Evolutionary conservation across 2,797 vertebrate genomes (phyloP).

Genomic region (Enteromius unitaeniatus): DNA sequence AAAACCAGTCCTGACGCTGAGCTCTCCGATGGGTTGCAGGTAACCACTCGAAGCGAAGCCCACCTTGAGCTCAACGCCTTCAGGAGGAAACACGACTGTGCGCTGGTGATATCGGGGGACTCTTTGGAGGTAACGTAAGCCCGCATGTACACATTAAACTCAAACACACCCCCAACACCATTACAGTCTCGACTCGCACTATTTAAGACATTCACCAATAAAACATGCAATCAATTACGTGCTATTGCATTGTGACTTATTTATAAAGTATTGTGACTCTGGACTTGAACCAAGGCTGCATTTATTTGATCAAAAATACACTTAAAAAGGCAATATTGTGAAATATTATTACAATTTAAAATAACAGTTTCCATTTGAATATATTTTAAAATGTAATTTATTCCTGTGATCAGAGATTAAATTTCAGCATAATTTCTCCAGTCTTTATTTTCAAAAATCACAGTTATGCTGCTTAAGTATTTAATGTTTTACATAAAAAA

Average conservation of each 20-base stretch:
- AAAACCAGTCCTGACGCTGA: slow-evolving; percentile 37
- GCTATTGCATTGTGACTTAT: neutral
- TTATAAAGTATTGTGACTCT: neutral
- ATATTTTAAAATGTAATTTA: neutral
- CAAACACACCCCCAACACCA: neutral
- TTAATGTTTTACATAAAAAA: too few relatives aligned
- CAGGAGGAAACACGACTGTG: slow-evolving; percentile 95
- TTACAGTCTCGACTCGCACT: neutral
- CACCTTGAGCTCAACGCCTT: slow-evolving; percentile 97
- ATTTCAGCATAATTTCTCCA: neutral
- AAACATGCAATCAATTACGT: neutral
- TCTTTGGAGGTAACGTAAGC: slow-evolving; percentile 87
- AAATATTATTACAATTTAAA: neutral
- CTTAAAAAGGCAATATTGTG: neutral
- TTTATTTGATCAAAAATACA: neutral
- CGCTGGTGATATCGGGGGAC: slow-evolving; percentile 96
- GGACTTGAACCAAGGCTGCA: neutral
- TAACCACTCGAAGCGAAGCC: slow-evolving; percentile 95
- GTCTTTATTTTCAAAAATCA: neutral
- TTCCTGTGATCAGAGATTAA: neutral
- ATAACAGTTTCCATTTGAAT: neutral
- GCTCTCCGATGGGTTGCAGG: slow-evolving; percentile 72
- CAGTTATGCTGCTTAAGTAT: neutral
- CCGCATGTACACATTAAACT: neutral
- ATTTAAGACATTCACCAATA: neutral